Evolutionary conservation across 2,888 invertebrate genomes (phyloP).

Genomic region (Escarpia spicata): DNA sequence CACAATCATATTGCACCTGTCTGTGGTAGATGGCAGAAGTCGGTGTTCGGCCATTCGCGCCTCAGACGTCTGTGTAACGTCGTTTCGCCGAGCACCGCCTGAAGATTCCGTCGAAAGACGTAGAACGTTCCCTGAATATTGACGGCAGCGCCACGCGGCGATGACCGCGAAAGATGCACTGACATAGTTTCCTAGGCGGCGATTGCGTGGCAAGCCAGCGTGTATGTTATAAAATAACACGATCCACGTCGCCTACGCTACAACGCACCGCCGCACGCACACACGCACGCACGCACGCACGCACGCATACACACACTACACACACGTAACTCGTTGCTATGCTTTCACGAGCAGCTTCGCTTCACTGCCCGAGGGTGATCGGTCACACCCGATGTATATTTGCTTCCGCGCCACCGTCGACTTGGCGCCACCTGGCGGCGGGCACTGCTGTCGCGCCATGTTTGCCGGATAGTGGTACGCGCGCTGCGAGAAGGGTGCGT

Average conservation of each 20-base stretch:
- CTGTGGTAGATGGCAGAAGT: not conserved
- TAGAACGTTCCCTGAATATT: slow-evolving; percentile 2
- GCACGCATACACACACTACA: not conserved
- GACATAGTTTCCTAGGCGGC: not conserved
- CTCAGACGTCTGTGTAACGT: not conserved
- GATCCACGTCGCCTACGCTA: not conserved
- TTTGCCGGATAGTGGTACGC: not conserved
- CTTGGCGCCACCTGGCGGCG: slow-evolving; percentile 9
- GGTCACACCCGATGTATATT: not conserved
- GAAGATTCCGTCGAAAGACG: not conserved
- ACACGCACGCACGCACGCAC: slow-evolving; percentile 8
- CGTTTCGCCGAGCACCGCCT: not conserved
- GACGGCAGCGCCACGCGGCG: not conserved
- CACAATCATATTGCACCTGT: not conserved
- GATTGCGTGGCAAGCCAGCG: slow-evolving; percentile 10
- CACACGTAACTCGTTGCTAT: slow-evolving; percentile 6
- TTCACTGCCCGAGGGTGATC: not conserved
- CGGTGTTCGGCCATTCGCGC: not conserved
- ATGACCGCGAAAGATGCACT: slow-evolving; percentile 1
- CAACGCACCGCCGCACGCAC: not conserved
- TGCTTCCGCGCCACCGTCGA: slow-evolving; percentile 2
- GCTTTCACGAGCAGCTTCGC: not conserved
- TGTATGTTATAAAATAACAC: not conserved
- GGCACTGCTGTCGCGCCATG: slow-evolving; percentile 10
- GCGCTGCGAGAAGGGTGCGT: not conserved